Evolutionary conservation across 2,888 invertebrate species (phyloP), one percentile per base, ranked within the genome.

Genomic region (Catocala nupta): DNA sequence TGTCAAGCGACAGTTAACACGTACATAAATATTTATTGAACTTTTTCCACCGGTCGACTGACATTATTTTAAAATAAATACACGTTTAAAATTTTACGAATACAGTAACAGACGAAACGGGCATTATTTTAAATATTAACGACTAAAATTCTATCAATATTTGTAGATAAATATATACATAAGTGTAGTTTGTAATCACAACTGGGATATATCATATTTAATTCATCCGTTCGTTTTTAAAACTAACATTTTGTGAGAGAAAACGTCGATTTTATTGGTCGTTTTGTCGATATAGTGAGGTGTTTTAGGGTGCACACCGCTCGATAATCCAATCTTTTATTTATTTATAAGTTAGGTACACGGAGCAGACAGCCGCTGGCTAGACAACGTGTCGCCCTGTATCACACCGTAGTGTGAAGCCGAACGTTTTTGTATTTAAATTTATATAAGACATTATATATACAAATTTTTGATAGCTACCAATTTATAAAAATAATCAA

Each of bases 321-420:
- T 75, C 54, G 70, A 70, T 77, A 75, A 83, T 80, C 63, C 74
- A 73, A 83, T 82, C 74, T 78, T 71, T 73, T 81, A 83, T 83
- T 81, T 81, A 83, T 81, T 76, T 78, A 77, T 73, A 73, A 66
- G 65, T 57, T 57, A 25, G 25, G 25, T 25, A 71, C 60, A 43
- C 48, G 50, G 49, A 68, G 59, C 71, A 70, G 62, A 68, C 63
- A 66, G 62, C 55, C 63, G 49, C 50, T 54, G 55, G 44, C 63
- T 53, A 75, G 71, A 65, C 71, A 39, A 52, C 54, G 39, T 49
- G 9, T 8, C 0, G 52, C 57, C 34, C 47, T 3, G 8, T 48
- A 5, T 65, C 36, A 70, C 64, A 74, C 70, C 64, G 57, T 55
- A 64, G 16, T 25, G 16, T 34, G 12, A 5, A 8, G 0, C 16